Evolutionary conservation across 2,113 vertebrate species (phyloP).

Genomic region (Psilopogon haemacephalus): DNA sequence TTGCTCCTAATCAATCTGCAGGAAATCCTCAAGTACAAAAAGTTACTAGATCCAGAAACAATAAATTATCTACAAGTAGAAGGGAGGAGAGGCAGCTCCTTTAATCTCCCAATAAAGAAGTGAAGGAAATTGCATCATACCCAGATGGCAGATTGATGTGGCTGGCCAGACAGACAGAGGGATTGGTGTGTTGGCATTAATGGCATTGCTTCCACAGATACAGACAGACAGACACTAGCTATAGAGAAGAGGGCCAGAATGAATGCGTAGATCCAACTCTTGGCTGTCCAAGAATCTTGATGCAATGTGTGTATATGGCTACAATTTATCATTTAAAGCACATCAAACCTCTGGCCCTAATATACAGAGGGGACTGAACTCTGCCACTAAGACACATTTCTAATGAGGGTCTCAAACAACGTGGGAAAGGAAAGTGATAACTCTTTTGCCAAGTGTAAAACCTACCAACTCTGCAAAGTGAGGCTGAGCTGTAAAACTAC

Average conservation of each 20-base stretch:
- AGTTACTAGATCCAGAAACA: slow-evolving; percentile 27
- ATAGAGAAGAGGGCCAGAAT: background rate
- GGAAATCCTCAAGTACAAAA: background rate
- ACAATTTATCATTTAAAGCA: background rate
- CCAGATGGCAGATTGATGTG: slow-evolving; percentile 5
- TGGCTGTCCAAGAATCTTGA: background rate
- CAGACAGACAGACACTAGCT: background rate
- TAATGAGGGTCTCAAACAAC: background rate
- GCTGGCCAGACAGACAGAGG: slow-evolving; percentile 1
- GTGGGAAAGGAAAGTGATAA: background rate
- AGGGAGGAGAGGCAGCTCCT: background rate
- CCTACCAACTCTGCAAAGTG: background rate
- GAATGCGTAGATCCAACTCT: background rate
- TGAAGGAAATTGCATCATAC: slow-evolving; percentile 54
- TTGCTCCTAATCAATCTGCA: background rate
- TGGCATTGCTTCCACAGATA: background rate
- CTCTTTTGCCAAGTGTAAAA: background rate
- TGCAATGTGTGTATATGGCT: background rate
- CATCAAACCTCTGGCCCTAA: background rate
- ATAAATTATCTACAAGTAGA: slow-evolving; percentile 42
- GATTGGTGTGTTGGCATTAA: background rate
- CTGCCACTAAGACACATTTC: background rate
- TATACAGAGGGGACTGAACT: background rate
- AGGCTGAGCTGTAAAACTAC: background rate
- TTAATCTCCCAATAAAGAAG: slow-evolving; percentile 49